Conservation (phyloP, 2,113 vertebrate species). For the Phainopepla nitens region DNA sequence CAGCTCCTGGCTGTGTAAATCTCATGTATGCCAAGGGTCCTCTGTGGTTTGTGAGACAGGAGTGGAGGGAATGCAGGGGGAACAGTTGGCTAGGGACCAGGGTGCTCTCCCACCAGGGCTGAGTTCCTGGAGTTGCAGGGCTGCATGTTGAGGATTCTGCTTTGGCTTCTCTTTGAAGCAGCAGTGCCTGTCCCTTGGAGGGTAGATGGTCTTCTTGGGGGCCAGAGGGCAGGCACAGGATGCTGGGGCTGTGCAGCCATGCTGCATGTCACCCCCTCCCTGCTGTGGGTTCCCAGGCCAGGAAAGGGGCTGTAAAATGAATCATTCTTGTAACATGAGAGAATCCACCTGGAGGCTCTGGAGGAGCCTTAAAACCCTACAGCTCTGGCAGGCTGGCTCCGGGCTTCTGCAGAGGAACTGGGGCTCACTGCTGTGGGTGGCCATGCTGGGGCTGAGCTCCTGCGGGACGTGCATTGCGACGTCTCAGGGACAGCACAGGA, state of each 20-base stretch:
- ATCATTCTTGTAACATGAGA: constrained; percentile 48
- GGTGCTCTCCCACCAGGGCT: neutral
- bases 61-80: neutral
- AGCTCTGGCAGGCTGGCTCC: neutral
- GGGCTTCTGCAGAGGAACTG: neutral
- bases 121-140: neutral
- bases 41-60: neutral
- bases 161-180: neutral
- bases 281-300: neutral
- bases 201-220: neutral
- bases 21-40: neutral
- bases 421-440: neutral
- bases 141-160: neutral
- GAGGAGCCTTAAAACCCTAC: neutral
- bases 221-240: accelerated
- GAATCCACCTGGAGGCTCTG: constrained; percentile 43
- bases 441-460: neutral
- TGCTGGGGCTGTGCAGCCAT: neutral
- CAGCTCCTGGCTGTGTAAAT: neutral
- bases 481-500: neutral
- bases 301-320: constrained; percentile 26
- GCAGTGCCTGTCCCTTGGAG: neutral
- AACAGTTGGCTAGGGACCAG: neutral
- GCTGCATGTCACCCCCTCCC: neutral
- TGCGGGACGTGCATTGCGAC: accelerated